Evolutionary conservation across 2,113 vertebrate genomes (phyloP), one percentile per base, ranked within the genome.

Genomic region (human): DNA sequence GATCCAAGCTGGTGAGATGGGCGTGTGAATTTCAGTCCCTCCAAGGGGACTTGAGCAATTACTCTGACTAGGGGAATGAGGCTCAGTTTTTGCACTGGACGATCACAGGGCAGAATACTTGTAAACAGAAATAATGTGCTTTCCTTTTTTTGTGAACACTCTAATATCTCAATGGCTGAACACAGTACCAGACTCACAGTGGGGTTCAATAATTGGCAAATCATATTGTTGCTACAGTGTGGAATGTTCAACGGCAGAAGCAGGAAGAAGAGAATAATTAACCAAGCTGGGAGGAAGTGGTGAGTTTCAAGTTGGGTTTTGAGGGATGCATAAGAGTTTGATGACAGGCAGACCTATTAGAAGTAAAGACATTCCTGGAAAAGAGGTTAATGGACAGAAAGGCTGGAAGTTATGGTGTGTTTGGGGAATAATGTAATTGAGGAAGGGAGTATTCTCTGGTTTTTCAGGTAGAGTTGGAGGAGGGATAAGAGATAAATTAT

Each of bases 51-150:
- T 30, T 27, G 87, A 90, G 22, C 12, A 43, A 59, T 25, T 27
- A 10, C n/a, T 72, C 27, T 73, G 38, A 55, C 80, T 3, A 17
- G 35, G 18, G 68, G 32, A 30, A 40, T 52, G 17, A 79, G 61
- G 14, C 40, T 48, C 30, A 35, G 43, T 35, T 4, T n/a, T 17
- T 79, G 52, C 23, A 16, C 8, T 18, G 1, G 59, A 45, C 5
- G 16, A 25, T 4, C 9, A 1, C 14, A 1, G 25, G 38, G 17
- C 61, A 68, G 68, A 57, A 5, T 0, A 3, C 3, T 0, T 5
- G 23, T 18, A 89, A 40, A 40, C 35, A 52, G 70, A 43, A 8
- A 9, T 13, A 9, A 3, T 16, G 30, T 17, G n/a, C 43, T 75
- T 45, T 40, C 40, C 25, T 40, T 48, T 22, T 20, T 55, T 72